Evolutionary conservation across 2,113 vertebrate genomes (phyloP).

Genomic region (Calyptomena viridis): DNA sequence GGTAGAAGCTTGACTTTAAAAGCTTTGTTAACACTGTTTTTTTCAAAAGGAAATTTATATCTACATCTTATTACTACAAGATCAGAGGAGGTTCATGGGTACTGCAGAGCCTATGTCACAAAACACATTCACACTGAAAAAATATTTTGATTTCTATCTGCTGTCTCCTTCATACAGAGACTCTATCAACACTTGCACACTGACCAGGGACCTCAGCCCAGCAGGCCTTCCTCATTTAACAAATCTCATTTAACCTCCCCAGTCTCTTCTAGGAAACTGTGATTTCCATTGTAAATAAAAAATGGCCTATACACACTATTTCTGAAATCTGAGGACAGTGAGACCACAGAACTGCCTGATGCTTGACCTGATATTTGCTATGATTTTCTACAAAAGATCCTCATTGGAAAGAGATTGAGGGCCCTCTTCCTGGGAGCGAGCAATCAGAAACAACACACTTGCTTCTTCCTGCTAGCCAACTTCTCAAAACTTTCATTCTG

Average conservation of each 20-base stretch:
- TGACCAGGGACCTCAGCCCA: not conserved
- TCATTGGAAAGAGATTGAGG: not conserved
- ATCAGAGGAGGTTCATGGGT: not conserved
- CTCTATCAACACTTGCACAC: conserved; percentile 16
- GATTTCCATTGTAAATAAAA: conserved; percentile 9
- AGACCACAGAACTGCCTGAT: not conserved
- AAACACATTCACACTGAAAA: not conserved
- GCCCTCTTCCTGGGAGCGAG: not conserved
- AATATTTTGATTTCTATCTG: not conserved
- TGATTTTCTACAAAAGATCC: not conserved
- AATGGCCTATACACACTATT: not conserved
- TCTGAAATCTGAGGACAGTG: not conserved
- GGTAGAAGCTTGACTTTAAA: not conserved
- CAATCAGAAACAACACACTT: not conserved
- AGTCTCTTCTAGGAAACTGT: not conserved
- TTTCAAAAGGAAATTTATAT: not conserved
- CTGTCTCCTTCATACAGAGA: not conserved
- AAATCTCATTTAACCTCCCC: conserved; percentile 34
- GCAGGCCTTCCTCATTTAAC: not conserved
- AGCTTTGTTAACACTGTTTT: not conserved
- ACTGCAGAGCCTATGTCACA: not conserved
- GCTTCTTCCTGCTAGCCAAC: not conserved
- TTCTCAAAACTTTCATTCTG: not conserved
- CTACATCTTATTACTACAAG: not conserved
- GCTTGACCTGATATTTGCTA: not conserved